A percentile compares a stretch with the other conserved stretches of the same genome.
phyloP scores from a whole-genome alignment of 1,140 invertebrate species.

The Caenorhabditis latens region DNA sequence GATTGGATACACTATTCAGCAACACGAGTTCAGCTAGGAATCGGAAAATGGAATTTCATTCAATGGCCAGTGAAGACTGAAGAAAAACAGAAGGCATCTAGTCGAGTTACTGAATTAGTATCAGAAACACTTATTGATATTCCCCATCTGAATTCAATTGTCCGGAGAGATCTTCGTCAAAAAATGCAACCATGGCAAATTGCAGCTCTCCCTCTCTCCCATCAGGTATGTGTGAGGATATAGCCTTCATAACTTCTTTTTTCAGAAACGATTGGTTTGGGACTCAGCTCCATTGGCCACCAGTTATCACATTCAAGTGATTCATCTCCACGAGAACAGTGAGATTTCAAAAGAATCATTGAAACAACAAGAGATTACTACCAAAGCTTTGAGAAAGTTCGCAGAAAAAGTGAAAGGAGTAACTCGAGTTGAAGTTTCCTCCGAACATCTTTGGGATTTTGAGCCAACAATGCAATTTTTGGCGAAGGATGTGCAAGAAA shows the following conservation, averaged over 20 bases:
- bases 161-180: constrained; percentile 62
- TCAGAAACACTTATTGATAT: constrained; percentile 64
- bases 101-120: constrained; percentile 9
- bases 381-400: constrained; percentile 48
- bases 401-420: constrained; percentile 48
- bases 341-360: constrained; percentile 7
- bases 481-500: constrained; percentile 62
- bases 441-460: constrained; percentile 66
- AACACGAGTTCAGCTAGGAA: constrained; percentile 59
- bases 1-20: constrained; percentile 66
- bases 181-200: constrained; percentile 64
- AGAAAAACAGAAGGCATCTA: background rate
- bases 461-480: constrained; percentile 56
- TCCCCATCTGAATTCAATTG: constrained; percentile 63
- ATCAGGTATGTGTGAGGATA: constrained; percentile 57
- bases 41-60: constrained; percentile 33
- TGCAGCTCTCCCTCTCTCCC: constrained; percentile 61
- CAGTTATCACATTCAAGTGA: constrained; percentile 62
- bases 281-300: constrained; percentile 63
- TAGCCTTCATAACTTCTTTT: background rate
- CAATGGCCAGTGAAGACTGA: constrained; percentile 25
- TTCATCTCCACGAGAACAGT: constrained; percentile 61
- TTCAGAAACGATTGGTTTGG: constrained; percentile 66
- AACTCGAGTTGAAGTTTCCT: constrained; percentile 37
- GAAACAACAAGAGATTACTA: constrained; percentile 7